Evolutionary conservation across 2,797 vertebrate species (phyloP), one percentile per base, ranked within the genome.

Genomic region (Xenentodon cancila): DNA sequence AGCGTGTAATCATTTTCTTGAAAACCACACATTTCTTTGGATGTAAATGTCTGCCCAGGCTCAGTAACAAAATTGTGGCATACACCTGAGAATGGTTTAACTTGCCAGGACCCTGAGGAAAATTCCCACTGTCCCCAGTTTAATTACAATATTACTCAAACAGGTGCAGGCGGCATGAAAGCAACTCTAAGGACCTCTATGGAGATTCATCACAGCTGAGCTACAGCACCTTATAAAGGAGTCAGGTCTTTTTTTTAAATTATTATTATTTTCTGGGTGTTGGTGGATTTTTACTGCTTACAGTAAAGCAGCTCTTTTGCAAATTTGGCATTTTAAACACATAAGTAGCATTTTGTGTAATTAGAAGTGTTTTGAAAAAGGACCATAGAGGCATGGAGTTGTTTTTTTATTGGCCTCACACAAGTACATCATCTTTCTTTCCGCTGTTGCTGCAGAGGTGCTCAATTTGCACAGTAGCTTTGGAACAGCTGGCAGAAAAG

Each of bases 71-170:
- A 82, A 68, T 15, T 51, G 74, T 73, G 40, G 54, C 45, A 68
- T 46, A 53, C 79, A 80, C 76, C 59, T 77, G 76, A 87, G 80
- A 84, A 59, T 53, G 40, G 53, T 79, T 70, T 50, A 64, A 79
- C 63, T 79, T 85, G 78, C 80, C 81, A 87, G 84, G 71, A 83
- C 78, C 69, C 64, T 53, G 47, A 83, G 70, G 76, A 77, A 85
- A 81, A 82, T 76, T 79, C 74, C 74, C 73, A 81, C 22, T 60
- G 59, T 77, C 71, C 83, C 81, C 27, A 53, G 61, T 84, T 81
- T 86, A 86, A 89, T 88, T 89, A 86, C 62, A 87, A 80, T 80
- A 85, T 81, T 75, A 81, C 68, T 71, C 54, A 74, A 77, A 79
- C 81, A 85, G 77, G 75, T 87, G 84, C 68, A 63, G 57, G 77